Percentiles rank a stretch among this genome's conserved stretches.
These are phyloP conservation scores for Tokudaia muenninki DNA, from an alignment of 2,797 vertebrate species.

Conservation along the genomic window DNA sequence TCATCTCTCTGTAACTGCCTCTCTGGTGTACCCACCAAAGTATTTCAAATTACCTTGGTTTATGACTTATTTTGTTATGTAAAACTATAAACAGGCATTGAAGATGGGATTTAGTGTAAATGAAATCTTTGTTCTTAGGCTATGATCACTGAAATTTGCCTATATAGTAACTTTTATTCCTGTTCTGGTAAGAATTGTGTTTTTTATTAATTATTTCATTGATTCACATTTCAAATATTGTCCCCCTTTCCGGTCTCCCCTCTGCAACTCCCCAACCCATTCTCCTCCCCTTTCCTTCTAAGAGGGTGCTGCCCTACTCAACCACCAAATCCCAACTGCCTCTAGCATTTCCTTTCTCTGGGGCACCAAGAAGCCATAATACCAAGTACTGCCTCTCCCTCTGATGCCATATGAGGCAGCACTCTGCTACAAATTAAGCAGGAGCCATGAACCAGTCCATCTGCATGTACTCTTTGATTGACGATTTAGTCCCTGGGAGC, in stretches of 20 bases:
- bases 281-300: not conserved
- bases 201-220: not conserved
- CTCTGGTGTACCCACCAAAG: not conserved
- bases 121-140: not conserved
- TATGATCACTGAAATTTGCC: not conserved
- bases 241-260: not conserved
- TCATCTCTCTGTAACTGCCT: not conserved
- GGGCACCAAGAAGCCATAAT: too few relatives aligned
- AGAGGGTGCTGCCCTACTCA: not conserved
- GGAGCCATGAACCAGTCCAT: too few relatives aligned
- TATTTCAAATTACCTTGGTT: not conserved
- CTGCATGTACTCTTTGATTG: too few relatives aligned
- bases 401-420: not conserved
- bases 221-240: not conserved
- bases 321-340: not conserved
- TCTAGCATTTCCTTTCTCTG: not conserved
- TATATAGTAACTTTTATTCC: not conserved
- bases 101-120: not conserved
- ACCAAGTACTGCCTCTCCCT: not conserved
- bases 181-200: not conserved
- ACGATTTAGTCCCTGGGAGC: too few relatives aligned
- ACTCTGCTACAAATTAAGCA: too few relatives aligned
- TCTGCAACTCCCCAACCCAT: not conserved
- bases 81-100: not conserved
- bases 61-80: not conserved